Percentiles rank a stretch among this genome's conserved stretches.
phyloP scores from a whole-genome alignment of 2,888 invertebrate species.

The Koerneria pararmatus region DNA sequence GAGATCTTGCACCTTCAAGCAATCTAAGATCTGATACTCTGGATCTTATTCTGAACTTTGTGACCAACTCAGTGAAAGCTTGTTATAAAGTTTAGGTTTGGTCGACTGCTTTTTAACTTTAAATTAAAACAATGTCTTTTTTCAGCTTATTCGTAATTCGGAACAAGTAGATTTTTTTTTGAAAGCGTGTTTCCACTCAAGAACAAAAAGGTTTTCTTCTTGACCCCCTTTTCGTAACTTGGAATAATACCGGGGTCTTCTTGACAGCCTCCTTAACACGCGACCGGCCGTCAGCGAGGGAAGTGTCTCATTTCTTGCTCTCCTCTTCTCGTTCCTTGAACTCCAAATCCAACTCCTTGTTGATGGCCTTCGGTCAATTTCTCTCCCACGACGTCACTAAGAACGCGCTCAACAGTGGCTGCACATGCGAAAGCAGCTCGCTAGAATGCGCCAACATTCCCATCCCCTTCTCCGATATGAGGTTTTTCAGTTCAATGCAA shows the following conservation, averaged over 20 bases:
- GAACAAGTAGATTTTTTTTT: no score
- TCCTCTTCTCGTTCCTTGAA: conserved; percentile 31
- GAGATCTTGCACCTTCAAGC: no score
- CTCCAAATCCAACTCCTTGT: conserved; percentile 13
- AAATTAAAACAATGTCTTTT: no score
- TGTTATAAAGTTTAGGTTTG: neutral
- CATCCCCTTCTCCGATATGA: conserved; percentile 31
- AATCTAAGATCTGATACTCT: no score
- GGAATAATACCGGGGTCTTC: neutral
- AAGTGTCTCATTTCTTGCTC: conserved; percentile 54
- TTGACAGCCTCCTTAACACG: conserved; percentile 30
- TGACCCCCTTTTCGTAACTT: neutral
- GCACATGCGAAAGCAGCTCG: conserved; percentile 34
- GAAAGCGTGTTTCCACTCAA: no score
- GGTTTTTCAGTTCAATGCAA: no score
- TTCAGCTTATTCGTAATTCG: no score
- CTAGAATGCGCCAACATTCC: conserved; percentile 39
- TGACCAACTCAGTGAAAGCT: neutral
- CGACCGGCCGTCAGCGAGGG: conserved; percentile 52
- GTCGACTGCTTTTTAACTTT: no score
- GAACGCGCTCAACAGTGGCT: conserved; percentile 29
- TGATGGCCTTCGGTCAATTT: conserved; percentile 43
- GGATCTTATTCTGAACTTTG: neutral
- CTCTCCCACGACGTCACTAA: conserved; percentile 55
- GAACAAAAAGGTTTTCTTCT: neutral